Base-by-base conservation (phyloP, 2,797 vertebrate genomes). In the Vireo griseus region DNA sequence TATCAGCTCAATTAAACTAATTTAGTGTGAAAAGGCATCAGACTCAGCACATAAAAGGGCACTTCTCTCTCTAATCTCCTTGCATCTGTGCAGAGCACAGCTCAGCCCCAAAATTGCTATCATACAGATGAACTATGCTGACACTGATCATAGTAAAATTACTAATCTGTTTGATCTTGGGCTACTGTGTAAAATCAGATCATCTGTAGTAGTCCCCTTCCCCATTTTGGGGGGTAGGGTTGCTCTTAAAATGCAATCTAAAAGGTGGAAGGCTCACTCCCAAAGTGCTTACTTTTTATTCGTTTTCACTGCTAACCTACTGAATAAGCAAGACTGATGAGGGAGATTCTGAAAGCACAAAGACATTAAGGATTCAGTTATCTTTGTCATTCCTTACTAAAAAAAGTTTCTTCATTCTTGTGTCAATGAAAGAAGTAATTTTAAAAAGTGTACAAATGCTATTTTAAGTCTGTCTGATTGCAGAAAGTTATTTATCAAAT, bases 161-260 rank as follows among this genome's bases (percentile, higher is more conserved):
- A 82, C 6, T 72, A 45, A 51, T 54, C 50, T 50, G 29, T 81
- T 52, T 88, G 33, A 81, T 65, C 9, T 57, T 39, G 13, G 15
- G 19, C 18, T 62, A n/a, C 11, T 67, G 28, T 14, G 25, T 39
- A 87, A 92, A 91, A 82, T 76, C n/a, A 72, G 16, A 57, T 42
- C 13, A 52, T 18, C n/a, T 69, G 17, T 47, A 85, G 17, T 6
- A 42, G 47, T n/a, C 3, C 6, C 6, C 29, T 21, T 33, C 11
- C 11, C 5, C 7, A 18, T 50, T 82, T 14, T 21, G 3, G 2
- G 10, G 1, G 2, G 1, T 7, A 52, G 4, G 3, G 2, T 20
- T 2, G 2, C 62, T 61, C 42, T 88, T 67, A 74, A 91, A 88
- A 78, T 19, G 45, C 26, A 67, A 19, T 10, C 14, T 66, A 55